Base-by-base conservation (phyloP, 2,113 vertebrate genomes). In the Brachyistius frenatus region DNA sequence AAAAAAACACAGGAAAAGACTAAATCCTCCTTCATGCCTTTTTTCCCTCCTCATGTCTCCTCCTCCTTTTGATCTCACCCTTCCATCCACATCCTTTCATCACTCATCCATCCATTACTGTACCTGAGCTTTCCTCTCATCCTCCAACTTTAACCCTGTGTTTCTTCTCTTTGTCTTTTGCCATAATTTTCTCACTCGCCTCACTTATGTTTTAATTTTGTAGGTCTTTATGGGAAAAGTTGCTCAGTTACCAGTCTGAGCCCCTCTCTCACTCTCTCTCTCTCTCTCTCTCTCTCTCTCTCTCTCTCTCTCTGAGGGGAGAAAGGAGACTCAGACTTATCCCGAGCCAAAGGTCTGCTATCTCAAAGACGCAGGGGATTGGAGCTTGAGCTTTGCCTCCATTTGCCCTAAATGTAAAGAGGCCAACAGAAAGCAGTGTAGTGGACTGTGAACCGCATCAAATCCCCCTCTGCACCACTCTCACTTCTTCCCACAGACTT, bases 361-460 rank as follows among this genome's bases (percentile, higher is more conserved):
- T 89, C 83, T 88, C 73, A 89, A 86, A 89, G 88, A 89, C 85
- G 77, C 80, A 78, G 84, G 70, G 90, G 92, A 92, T 92, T 92
- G 92, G 23, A 88, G 85, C 76, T 68, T 46, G 70, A 89, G 93
- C 85, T 91, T 92, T 90, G 79, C 87, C 88, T 88, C 85, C 83
- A 73, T 86, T 87, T 89, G 86, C 88, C 87, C 86, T 89, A 87
- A 87, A 91, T 93, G 88, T 90, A 90, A 92, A 92, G 90, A 88
- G 91, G 76, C 86, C 83, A 57, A 78, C 84, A 93, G 90, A 94
- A 93, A 94, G 93, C 93, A 90, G 92, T 90, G 88, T 93, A 95
- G 94, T 79, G 90, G 93, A 92, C 93, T 94, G 94, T 95, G 94
- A 95, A 95, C 92, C 93, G 93, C 84, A 88, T 94, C 94, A 93